Evolutionary conservation across 2,888 invertebrate species (phyloP).

Genomic region (Exocentrus adspersus): DNA sequence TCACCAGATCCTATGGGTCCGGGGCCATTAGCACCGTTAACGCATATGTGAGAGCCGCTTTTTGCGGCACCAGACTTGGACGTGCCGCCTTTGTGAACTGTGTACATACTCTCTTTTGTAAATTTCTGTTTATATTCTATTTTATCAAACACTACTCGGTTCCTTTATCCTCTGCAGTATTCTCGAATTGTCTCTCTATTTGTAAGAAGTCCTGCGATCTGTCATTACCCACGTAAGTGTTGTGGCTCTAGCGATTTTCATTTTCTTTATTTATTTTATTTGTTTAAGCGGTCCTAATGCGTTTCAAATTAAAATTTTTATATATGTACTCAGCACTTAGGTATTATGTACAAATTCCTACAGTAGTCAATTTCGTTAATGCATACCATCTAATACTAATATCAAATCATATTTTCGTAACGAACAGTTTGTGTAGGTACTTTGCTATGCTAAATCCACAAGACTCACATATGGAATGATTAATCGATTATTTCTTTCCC

Average conservation of each 20-base stretch:
- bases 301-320: background rate
- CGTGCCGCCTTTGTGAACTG: constrained; percentile 60
- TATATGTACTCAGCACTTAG: constrained; percentile 8
- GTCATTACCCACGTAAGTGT: constrained; percentile 51
- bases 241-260: constrained; percentile 43
- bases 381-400: no score
- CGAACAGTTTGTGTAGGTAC: background rate
- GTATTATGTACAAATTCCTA: background rate
- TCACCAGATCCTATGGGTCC: constrained; percentile 73
- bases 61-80: constrained; percentile 63
- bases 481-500: constrained; percentile 27
- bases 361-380: no score
- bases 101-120: constrained; percentile 40
- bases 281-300: background rate
- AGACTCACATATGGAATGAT: constrained; percentile 37
- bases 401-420: no score
- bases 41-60: constrained; percentile 73
- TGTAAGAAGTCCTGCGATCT: constrained; percentile 35
- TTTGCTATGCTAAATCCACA: constrained; percentile 42
- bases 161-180: constrained; percentile 58
- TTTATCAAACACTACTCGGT: constrained; percentile 48
- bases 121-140: constrained; percentile 25
- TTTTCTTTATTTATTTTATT: constrained; percentile 31
- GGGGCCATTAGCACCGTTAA: constrained; percentile 66
- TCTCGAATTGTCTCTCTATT: constrained; percentile 46